Evolutionary conservation across 2,888 invertebrate species (phyloP).

Genomic region (Octonoba sinensis): DNA sequence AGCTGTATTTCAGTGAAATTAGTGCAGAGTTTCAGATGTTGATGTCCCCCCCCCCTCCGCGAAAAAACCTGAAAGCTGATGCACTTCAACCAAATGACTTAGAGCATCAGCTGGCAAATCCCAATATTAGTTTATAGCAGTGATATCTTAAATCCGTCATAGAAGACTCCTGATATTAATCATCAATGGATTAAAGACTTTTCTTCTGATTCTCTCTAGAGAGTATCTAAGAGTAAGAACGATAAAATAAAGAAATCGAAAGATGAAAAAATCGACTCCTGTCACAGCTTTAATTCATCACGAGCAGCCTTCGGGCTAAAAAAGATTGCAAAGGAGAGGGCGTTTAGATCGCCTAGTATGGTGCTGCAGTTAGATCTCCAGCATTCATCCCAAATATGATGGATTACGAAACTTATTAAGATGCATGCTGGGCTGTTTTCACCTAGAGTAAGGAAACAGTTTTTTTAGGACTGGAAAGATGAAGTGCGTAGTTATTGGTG

Average conservation of each 20-base stretch:
- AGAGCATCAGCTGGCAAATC: too few relatives aligned
- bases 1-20: too few relatives aligned
- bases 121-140: too few relatives aligned
- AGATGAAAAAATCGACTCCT: slow-evolving; percentile 41
- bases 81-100: too few relatives aligned
- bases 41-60: too few relatives aligned
- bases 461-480: slow-evolving; percentile 1
- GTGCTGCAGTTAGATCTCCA: slow-evolving; percentile 35
- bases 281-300: slow-evolving; percentile 57
- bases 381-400: slow-evolving; percentile 56
- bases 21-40: too few relatives aligned
- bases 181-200: slow-evolving; percentile 43
- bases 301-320: slow-evolving; percentile 39
- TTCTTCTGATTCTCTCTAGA: slow-evolving; percentile 3
- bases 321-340: slow-evolving; percentile 37
- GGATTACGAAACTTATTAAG: slow-evolving; percentile 58
- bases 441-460: slow-evolving; percentile 21
- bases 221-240: slow-evolving; percentile 30
- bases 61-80: too few relatives aligned
- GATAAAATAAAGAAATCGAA: slow-evolving; percentile 29
- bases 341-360: slow-evolving; percentile 29
- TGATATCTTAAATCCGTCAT: too few relatives aligned
- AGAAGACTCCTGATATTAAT: slow-evolving; percentile 17
- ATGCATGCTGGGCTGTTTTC: slow-evolving; percentile 48
- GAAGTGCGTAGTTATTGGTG: slow-evolving; percentile 20